Evolutionary conservation across 1,140 invertebrate genomes (phyloP), one percentile per base, ranked within the genome.

Genomic region (Drosophila arizonae): DNA sequence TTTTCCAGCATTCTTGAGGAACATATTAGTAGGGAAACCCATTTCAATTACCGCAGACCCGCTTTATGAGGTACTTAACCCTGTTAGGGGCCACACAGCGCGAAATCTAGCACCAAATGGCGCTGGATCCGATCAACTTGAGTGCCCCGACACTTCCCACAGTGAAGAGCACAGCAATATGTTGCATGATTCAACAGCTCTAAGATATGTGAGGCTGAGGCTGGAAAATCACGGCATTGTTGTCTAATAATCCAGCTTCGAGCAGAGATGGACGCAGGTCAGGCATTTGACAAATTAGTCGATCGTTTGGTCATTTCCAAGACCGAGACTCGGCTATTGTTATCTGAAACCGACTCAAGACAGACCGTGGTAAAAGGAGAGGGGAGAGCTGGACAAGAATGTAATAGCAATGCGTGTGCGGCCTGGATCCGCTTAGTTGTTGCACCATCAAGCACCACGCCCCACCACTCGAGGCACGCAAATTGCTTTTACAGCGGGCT

Each of bases 201-300:
- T 33, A 58, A 66, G 77, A 54, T 45, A 45, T 60, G 68, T 61
- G 46, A 66, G 48, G 17, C 28, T 43, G 57, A 51, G 69, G 50
- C 75, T 56, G 67, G 15, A 70, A 65, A 68, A 70, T 82, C 66
- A 73, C 65, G 73, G 48, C 70, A 78, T 76, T 69, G 71, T 65
- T 72, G 63, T 56, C 43, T 79, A 79, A 76, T 75, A 75, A 72
- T 63, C 67, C 60, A 56, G 21, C 45, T 33, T 52, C 46, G 63
- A 24, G 45, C 55, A 50, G 48, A 54, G 61, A 56, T 70, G 62
- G 66, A 67, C 28, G 54, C 55, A 56, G 39, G 46, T 46, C 36
- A 39, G 46, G 63, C 65, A 56, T 76, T 87, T 87, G 82, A 86
- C 82, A 81, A 86, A 86, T 86, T 86, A 78, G 69, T 57, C 68